Base-by-base conservation (phyloP, 1,140 invertebrate genomes). In the Steinernema khuongi region DNA sequence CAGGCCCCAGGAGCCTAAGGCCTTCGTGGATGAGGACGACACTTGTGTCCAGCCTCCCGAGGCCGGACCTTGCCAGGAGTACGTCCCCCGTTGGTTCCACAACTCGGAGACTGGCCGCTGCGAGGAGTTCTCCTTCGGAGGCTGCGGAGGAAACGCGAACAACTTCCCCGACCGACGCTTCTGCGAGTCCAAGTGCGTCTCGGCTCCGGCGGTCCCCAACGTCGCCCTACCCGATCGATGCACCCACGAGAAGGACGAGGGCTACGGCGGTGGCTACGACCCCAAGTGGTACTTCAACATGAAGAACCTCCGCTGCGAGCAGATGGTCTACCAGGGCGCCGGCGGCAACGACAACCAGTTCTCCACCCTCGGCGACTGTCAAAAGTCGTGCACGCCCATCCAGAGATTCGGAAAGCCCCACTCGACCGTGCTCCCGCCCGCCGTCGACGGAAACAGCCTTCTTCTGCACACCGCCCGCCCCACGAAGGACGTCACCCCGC, bases 281-380 rank as follows among this genome's bases (percentile, higher is more conserved):
- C 81, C 73, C 32, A 82, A 91, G 28, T 94, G 91, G 89, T 90
- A 90, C 80, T 94, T 94, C 86, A 92, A 92, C 85, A 88, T 90
- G 1, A 89, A 90, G 77, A 88, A 88, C 19, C 93, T 93, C 80
- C 88, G 89, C 74, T 92, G 91, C 85, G 89, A 93, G 76, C 86
- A 89, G 19, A 90, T 92, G 79, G 85, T 85, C 0, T 92, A 91
- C 80, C 88, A 88, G 14, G 91, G 90, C 31, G 91, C 91, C 76
- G 90, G 91, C 41, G 91, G 92, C 60, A 94, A 93, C 81, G 90
- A 92, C 81, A 96, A 96, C 86, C 91, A 93, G 79, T 96, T 96
- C 88, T 90, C 91, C 32, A 91, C 90, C 36, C 90, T 92, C 77
- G 87, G 90, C 18, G 91, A 92, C 76, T 96, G 94, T 85, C 90